These are phyloP conservation scores for Copidosoma aretas DNA, from an alignment of 2,888 invertebrate species.

Conservation along the genomic window DNA sequence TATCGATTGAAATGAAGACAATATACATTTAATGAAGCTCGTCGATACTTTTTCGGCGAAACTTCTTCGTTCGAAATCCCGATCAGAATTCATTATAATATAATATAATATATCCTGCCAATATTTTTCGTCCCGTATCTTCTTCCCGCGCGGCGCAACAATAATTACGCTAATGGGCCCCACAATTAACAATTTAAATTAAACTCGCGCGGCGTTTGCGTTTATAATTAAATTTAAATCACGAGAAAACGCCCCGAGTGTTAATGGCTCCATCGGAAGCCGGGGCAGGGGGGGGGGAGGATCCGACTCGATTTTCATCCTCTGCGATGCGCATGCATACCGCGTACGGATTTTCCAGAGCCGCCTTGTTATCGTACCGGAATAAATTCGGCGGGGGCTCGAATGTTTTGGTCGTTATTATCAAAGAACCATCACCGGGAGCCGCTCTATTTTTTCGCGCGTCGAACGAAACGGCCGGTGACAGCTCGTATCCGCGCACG, in stretches of 20 bases:
- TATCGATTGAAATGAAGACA: too few relatives aligned
- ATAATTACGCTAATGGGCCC: conserved; percentile 8
- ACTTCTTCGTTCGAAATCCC: background rate
- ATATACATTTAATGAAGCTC: too few relatives aligned
- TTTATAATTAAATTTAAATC: conserved; percentile 1
- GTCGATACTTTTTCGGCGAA: too few relatives aligned
- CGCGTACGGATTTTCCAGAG: too few relatives aligned
- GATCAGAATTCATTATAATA: too few relatives aligned
- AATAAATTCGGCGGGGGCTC: conserved; percentile 8
- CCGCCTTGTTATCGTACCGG: conserved; percentile 13
- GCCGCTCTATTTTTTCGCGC: conserved; percentile 2
- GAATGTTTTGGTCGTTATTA: background rate
- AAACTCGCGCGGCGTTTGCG: conserved; percentile 3
- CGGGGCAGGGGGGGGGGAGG: too few relatives aligned
- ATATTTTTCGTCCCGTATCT: background rate
- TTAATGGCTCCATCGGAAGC: conserved; percentile 1
- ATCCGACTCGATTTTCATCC: background rate
- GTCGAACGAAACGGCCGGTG: background rate
- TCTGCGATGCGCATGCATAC: background rate
- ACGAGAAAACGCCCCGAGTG: background rate
- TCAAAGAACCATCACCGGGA: conserved; percentile 12
- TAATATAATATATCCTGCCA: too few relatives aligned
- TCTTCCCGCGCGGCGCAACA: background rate
- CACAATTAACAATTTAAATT: conserved; percentile 20
- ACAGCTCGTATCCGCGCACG: background rate